Base-by-base conservation (phyloP, 2,113 vertebrate genomes). In the Saccopteryx bilineata region DNA sequence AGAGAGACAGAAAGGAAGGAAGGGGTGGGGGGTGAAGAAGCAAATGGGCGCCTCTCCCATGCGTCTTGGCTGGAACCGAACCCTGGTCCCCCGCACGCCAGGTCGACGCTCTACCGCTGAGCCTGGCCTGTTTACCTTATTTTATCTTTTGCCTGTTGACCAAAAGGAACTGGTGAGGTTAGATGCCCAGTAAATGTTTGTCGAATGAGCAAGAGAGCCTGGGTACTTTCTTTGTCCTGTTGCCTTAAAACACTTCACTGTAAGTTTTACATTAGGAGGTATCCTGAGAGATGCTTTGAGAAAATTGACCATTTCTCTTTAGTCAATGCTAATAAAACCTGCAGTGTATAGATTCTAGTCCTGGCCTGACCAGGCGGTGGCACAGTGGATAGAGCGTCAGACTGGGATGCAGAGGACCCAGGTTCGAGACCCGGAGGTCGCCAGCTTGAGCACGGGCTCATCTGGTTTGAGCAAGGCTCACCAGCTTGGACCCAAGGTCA, bases 71-170 rank as follows among this genome's bases (percentile, higher is more conserved):
- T n/a, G n/a, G n/a, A n/a, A n/a, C n/a, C n/a, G n/a, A n/a, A n/a
- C n/a, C n/a, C n/a, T n/a, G n/a, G n/a, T n/a, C n/a, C n/a, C n/a
- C n/a, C n/a, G n/a, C n/a, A n/a, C n/a, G n/a, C n/a, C n/a, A n/a
- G n/a, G n/a, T n/a, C n/a, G 39, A 39, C 39, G 39, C 39, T 39
- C 39, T 39, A 39, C 39, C 39, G 39, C 39, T 39, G 39, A 39
- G 39, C 39, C 39, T 3, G 39, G 39, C 39, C 39, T 28, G 14
- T 48, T 21, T 80, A 46, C n/a, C 80, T 58, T 69, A 68, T 83
- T 95, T 78, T 65, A n/a, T 82, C 66, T 81, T 39, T 68, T 19
- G 48, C 52, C 33, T 81, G 54, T 83, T 93, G 68, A 19, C 66
- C 56, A 69, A 66, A 69, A 56, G 18, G n/a, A 72, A 28, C 39